Percentiles rank a stretch among this genome's conserved stretches.
Evolutionary conservation across 2,797 vertebrate species (phyloP).

Genomic region (Odontamblyopus lacepedii): DNA sequence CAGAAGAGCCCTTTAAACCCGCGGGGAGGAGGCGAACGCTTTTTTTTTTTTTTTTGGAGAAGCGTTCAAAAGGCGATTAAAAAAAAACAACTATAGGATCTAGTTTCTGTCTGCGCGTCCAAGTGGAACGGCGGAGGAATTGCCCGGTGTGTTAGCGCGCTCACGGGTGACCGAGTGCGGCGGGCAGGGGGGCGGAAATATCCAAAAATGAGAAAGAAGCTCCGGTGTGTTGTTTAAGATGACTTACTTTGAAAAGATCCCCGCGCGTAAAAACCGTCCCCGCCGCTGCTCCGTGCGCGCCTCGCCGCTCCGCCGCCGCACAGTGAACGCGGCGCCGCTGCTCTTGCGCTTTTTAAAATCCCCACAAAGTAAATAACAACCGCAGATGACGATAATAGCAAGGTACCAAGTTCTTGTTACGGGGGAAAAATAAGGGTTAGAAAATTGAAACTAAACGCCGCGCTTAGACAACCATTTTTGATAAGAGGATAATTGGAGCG

Average conservation of each 20-base stretch:
- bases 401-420: slow-evolving; percentile 99
- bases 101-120: slow-evolving; percentile 85
- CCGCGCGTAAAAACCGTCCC: slow-evolving; percentile 15
- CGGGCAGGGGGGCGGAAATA: not conserved
- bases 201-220: slow-evolving; percentile 26
- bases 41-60: no score
- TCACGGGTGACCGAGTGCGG: slow-evolving; percentile 76
- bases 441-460: slow-evolving; percentile 99
- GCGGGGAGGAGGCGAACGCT: no score
- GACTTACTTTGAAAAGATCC: slow-evolving; percentile 27
- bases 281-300: slow-evolving; percentile 8
- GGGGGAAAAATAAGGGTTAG: slow-evolving; percentile 81
- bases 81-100: slow-evolving; percentile 77
- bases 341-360: slow-evolving; percentile 92
- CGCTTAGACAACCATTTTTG: slow-evolving; percentile 99
- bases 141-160: slow-evolving; percentile 77
- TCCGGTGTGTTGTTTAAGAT: slow-evolving; percentile 40
- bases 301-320: slow-evolving; percentile 76
- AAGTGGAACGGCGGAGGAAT: slow-evolving; percentile 81
- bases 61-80: slow-evolving; percentile 69
- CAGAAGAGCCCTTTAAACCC: no score
- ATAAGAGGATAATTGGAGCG: slow-evolving; percentile 99
- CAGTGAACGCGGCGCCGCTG: slow-evolving; percentile 89
- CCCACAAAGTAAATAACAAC: slow-evolving; percentile 99
- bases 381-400: slow-evolving; percentile 97